Evolutionary conservation across 2,888 invertebrate genomes (phyloP), one percentile per base, ranked within the genome.

Genomic region (Pammene fasciana): DNA sequence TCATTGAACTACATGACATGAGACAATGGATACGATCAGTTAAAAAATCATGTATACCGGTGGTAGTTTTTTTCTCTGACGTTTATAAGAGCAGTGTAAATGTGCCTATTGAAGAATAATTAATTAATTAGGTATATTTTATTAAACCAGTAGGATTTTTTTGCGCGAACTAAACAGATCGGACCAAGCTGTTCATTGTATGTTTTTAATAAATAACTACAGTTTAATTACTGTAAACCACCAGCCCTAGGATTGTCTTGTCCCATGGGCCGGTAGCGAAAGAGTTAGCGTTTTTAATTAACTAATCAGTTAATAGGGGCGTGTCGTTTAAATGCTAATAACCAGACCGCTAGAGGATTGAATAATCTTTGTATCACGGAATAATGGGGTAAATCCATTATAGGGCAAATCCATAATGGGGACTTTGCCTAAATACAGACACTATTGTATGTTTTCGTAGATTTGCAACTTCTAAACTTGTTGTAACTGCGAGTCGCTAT

Each of bases 241-340:
- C 77, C 77, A 70, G 71, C 67, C 79, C 86, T 81, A 89, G 84
- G 87, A 89, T 90, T 90, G 85, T 80, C 80, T 76, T 73, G 74
- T 80, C 82, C 78, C 82, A 83, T 85, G 78, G 83, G 80, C 77
- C 75, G 76, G 79, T 77, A 83, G 81, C 83, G 86, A 89, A 92
- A 91, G 92, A 91, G 92, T 92, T 92, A 86, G 82, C 85, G 86
- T 80, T 74, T 87, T 90, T 91, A 89, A 91, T 90, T 92, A 90
- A 87, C 83, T 91, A 90, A 92, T 91, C 91, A 91, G 90, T 90
- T 92, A 91, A 91, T 91, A 65, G 70, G 48, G 70, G 70, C 55
- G 70, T 70, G 68, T 68, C 71, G 65, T 68, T 65, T 66, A 38
- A 61, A 70, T 67, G 70, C 41, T 56, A 70, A 70, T 67, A 50